phyloP scores from a whole-genome alignment of 2,797 vertebrate species.

The Schizopygopsis pylzovi region DNA sequence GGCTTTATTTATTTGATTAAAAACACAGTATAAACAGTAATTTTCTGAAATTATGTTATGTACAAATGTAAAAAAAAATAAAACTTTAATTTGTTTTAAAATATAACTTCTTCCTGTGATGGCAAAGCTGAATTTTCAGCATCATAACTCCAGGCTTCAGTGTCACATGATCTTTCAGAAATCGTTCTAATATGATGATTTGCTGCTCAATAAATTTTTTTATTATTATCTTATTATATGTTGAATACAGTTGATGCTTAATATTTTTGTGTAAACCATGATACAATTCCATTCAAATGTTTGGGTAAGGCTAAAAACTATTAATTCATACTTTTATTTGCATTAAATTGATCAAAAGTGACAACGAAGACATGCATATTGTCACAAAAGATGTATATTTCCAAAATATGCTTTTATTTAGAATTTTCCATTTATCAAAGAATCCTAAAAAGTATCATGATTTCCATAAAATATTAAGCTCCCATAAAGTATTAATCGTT shows the following conservation, averaged over 20 bases:
- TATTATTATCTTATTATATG: not conserved
- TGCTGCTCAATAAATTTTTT: not conserved
- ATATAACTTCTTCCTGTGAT: too few relatives aligned
- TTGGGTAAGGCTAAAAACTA: not conserved
- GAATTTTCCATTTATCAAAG: not conserved
- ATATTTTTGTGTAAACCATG: not conserved
- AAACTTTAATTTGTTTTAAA: too few relatives aligned
- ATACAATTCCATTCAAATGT: not conserved
- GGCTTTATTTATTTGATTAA: too few relatives aligned
- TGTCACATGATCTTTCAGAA: not conserved
- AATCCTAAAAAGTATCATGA: not conserved
- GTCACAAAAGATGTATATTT: not conserved
- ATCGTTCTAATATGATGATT: not conserved
- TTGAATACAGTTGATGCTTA: not conserved
- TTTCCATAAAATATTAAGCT: not conserved
- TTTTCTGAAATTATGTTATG: too few relatives aligned
- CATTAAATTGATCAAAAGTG: not conserved
- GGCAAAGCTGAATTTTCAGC: too few relatives aligned
- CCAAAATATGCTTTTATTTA: too few relatives aligned
- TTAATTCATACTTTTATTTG: not conserved
- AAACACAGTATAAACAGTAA: too few relatives aligned
- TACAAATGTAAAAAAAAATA: too few relatives aligned
- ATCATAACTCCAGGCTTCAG: too few relatives aligned
- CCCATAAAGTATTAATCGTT: not conserved
- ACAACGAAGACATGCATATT: not conserved